Evolutionary conservation across 2,113 vertebrate genomes (phyloP).

Genomic region (Alces alces): DNA sequence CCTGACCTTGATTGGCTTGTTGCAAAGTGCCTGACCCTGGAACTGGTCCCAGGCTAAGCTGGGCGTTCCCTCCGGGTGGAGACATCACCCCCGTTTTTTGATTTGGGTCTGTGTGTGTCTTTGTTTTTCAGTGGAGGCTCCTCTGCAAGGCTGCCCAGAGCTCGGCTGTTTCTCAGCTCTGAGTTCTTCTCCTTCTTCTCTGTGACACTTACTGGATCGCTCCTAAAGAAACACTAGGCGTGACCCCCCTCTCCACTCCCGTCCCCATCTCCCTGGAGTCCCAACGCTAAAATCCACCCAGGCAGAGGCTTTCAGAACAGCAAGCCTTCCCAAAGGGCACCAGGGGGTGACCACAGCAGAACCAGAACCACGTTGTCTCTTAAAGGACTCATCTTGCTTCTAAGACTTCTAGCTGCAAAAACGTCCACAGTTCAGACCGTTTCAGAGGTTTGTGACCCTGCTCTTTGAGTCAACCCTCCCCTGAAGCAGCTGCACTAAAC

Average conservation of each 20-base stretch:
- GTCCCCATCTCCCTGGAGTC: background rate
- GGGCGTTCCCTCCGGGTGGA: slow-evolving; percentile 48
- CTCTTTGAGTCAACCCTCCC: background rate
- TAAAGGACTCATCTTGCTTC: background rate
- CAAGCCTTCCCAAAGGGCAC: background rate
- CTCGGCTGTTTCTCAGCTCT: slow-evolving; percentile 41
- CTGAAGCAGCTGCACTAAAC: background rate
- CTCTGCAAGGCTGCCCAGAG: background rate
- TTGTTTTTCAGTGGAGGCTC: slow-evolving; percentile 75
- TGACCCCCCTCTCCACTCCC: background rate
- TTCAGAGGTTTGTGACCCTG: background rate
- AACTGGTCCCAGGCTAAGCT: background rate
- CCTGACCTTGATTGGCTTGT: rapidly evolving
- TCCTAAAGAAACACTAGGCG: slow-evolving; percentile 62
- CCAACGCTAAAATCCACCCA: background rate
- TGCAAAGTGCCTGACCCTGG: rapidly evolving
- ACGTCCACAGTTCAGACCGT: rapidly evolving
- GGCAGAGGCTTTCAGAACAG: background rate
- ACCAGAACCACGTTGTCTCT: background rate
- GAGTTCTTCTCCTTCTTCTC: slow-evolving; percentile 65
- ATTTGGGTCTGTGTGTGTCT: slow-evolving; percentile 66
- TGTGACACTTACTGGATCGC: background rate
- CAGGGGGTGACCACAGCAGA: background rate
- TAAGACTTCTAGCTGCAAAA: too few species aligned
- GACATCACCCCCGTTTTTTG: background rate